These are phyloP conservation scores for Berghia stephanieae DNA, from an alignment of 1,140 invertebrate species.

Conservation along the genomic window DNA sequence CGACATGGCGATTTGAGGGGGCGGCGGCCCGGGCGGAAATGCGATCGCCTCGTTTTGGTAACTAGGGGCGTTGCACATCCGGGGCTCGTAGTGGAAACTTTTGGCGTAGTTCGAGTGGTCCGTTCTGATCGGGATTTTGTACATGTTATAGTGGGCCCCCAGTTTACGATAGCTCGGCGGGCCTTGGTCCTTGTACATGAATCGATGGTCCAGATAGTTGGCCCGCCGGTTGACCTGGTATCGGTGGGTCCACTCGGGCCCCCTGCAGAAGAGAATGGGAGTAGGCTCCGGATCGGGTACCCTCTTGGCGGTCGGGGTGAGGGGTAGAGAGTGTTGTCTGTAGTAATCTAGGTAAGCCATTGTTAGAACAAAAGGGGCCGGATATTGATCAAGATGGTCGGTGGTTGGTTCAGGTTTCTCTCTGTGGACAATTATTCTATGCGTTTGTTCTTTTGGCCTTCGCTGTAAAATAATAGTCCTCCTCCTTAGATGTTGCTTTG, in stretches of 20 bases:
- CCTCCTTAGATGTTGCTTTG: no score
- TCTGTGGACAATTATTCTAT: no score
- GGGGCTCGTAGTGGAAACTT: conserved; percentile 23
- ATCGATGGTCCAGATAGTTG: conserved; percentile 13
- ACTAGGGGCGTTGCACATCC: background rate
- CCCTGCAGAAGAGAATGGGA: conserved; percentile 16
- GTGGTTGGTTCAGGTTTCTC: no score
- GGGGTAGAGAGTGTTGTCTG: conserved; percentile 20
- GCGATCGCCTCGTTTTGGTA: conserved; percentile 6
- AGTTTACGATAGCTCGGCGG: conserved; percentile 24
- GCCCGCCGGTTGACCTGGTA: background rate
- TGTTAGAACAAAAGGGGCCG: no score
- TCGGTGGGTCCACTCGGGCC: conserved; percentile 16
- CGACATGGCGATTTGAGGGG: conserved; percentile 21
- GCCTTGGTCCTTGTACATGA: conserved; percentile 31
- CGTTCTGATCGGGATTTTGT: background rate
- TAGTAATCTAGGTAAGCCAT: conserved; percentile 27
- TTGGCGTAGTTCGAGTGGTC: background rate
- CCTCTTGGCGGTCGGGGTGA: no score
- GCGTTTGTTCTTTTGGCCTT: no score
- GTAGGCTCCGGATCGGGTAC: conserved; percentile 12
- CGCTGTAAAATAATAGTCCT: no score
- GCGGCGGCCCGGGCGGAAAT: conserved; percentile 23
- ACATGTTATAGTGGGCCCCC: conserved; percentile 26
- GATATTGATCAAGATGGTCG: no score